These are phyloP conservation scores for Chaunax sp. DNA, from an alignment of 2,797 vertebrate genomes.

Conservation along the genomic window DNA sequence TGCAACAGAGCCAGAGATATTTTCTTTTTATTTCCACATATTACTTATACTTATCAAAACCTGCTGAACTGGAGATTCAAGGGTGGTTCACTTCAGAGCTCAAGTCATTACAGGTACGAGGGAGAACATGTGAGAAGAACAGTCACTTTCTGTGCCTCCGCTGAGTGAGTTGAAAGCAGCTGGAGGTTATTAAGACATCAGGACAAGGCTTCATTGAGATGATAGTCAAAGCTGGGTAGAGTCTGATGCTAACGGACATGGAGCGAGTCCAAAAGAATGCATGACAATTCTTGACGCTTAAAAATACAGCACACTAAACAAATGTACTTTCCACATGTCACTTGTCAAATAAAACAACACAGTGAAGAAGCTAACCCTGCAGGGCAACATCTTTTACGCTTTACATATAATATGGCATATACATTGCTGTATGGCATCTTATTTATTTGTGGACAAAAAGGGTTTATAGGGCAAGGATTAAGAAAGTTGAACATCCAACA, in stretches of 20 bases:
- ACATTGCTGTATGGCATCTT: slow-evolving; percentile 5
- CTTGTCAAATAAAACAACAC: slow-evolving; percentile 4
- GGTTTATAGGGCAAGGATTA: slow-evolving; percentile 19
- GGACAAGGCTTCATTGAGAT: neutral
- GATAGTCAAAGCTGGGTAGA: neutral
- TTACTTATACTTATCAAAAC: neutral
- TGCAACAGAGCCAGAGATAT: neutral
- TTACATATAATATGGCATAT: slow-evolving; percentile 19
- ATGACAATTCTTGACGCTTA: neutral
- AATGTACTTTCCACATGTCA: neutral
- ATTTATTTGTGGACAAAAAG: slow-evolving; percentile 32
- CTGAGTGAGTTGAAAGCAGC: slow-evolving; percentile 15
- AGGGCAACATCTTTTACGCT: slow-evolving; percentile 1
- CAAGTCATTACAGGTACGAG: neutral
- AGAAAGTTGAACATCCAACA: slow-evolving; percentile 21
- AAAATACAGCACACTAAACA: too few relatives aligned
- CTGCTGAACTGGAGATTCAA: neutral
- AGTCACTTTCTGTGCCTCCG: slow-evolving; percentile 1
- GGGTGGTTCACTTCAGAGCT: neutral
- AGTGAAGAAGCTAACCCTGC: neutral
- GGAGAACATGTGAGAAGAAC: neutral
- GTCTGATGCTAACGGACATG: slow-evolving; percentile 1
- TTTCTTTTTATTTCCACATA: neutral
- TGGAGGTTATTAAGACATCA: slow-evolving; percentile 11
- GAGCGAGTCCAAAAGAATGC: slow-evolving; percentile 5